Conservation (phyloP, 2,113 vertebrate species). For the Alectura lathami region DNA sequence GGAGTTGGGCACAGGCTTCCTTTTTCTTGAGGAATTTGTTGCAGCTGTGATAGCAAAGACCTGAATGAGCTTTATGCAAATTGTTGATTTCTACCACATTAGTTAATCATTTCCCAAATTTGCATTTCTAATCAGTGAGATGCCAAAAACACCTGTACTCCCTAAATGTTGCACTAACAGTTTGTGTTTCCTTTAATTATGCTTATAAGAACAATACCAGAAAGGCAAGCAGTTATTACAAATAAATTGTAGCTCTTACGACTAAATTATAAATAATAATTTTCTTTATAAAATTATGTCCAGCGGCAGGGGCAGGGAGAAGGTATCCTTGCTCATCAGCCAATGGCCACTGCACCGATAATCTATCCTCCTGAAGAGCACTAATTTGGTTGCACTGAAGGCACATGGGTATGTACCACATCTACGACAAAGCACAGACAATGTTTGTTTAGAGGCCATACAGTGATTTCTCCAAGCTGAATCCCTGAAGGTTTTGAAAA, state of each 20-base stretch:
- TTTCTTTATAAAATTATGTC: neutral
- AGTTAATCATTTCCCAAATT: conserved; percentile 66
- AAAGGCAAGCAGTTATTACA: neutral
- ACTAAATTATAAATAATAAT: neutral
- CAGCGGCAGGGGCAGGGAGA: neutral
- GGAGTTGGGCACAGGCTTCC: neutral
- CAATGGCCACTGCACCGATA: neutral
- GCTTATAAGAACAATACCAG: neutral
- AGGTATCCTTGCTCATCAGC: neutral
- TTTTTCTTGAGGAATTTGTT: neutral
- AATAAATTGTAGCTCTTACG: neutral
- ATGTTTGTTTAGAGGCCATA: neutral
- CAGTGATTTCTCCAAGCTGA: neutral
- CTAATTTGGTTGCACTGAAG: neutral
- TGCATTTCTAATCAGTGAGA: conserved; percentile 55
- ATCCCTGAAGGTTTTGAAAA: neutral
- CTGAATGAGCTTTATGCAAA: conserved; percentile 26
- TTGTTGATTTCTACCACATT: conserved; percentile 46
- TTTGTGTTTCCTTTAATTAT: conserved; percentile 20
- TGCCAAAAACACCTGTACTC: conserved; percentile 23
- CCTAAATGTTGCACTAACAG: neutral
- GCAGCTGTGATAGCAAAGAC: neutral
- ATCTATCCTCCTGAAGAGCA: neutral
- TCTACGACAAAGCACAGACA: neutral
- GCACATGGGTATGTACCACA: neutral